phyloP scores from a whole-genome alignment of 2,113 vertebrate genomes.

The Desmodus rotundus region DNA sequence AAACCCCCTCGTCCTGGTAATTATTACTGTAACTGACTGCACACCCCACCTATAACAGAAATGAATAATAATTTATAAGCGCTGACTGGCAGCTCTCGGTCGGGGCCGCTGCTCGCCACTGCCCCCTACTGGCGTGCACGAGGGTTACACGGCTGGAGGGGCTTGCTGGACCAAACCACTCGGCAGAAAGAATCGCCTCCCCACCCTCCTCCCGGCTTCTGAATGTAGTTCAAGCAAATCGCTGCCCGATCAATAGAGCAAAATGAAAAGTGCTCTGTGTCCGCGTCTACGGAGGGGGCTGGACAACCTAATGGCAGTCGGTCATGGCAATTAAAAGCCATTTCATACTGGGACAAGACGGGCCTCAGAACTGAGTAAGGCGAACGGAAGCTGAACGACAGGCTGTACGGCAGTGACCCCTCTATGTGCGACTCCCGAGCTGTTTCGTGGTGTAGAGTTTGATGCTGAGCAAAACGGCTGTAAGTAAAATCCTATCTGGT shows the following conservation, averaged over 20 bases:
- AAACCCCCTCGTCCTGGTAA: slow-evolving; percentile 97
- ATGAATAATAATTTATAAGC: slow-evolving; percentile 96
- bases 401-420: slow-evolving; percentile 41
- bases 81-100: slow-evolving; percentile 92
- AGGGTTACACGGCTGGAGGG: slow-evolving; percentile 64
- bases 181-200: background rate
- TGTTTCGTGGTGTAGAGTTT: slow-evolving; percentile 60
- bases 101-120: slow-evolving; percentile 83
- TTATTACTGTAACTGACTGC: slow-evolving; percentile 98
- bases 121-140: slow-evolving; percentile 85
- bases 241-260: slow-evolving; percentile 41
- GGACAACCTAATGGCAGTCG: slow-evolving; percentile 45
- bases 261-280: slow-evolving; percentile 55
- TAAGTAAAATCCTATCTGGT: slow-evolving; percentile 73
- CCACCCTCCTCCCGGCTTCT: slow-evolving; percentile 20
- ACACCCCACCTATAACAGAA: slow-evolving; percentile 99
- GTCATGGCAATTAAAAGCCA: slow-evolving; percentile 67
- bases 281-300: background rate
- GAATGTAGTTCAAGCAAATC: slow-evolving; percentile 39
- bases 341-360: slow-evolving; percentile 56
- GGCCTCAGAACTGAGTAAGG: slow-evolving; percentile 48
- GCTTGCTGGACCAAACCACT: background rate
- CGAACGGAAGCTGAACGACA: slow-evolving; percentile 53
- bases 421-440: background rate
- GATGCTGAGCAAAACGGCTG: slow-evolving; percentile 62